Percentiles rank a stretch among this genome's conserved stretches.
phyloP scores from a whole-genome alignment of 1,140 invertebrate genomes.

The Brachionus sp. region DNA sequence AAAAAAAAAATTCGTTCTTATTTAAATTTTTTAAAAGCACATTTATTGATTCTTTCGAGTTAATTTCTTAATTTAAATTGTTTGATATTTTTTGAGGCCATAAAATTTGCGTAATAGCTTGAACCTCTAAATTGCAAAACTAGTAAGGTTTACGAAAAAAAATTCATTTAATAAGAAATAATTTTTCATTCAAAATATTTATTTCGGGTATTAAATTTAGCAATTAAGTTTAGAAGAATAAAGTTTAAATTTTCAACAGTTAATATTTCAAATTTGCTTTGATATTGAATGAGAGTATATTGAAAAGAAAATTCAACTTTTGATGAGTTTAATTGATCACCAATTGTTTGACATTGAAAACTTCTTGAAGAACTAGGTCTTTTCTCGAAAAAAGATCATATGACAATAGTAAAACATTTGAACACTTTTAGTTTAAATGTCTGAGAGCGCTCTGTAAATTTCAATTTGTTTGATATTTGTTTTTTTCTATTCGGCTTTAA shows the following conservation, averaged over 20 bases:
- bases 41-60: not conserved
- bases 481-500: not conserved
- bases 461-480: conserved; percentile 28
- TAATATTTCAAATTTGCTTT: not conserved
- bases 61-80: not conserved
- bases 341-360: conserved; percentile 17
- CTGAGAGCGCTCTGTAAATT: conserved; percentile 5
- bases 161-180: too few relatives aligned
- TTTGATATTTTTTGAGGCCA: not conserved
- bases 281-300: not conserved
- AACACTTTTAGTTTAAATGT: not conserved
- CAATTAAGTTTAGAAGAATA: not conserved
- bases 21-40: not conserved
- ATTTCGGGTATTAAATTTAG: not conserved
- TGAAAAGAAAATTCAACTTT: not conserved
- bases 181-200: not conserved
- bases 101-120: not conserved
- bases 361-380: not conserved
- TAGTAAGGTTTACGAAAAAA: too few relatives aligned
- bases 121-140: too few relatives aligned
- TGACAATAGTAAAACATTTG: not conserved
- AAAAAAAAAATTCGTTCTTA: too few relatives aligned
- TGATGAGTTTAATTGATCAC: conserved; percentile 28
- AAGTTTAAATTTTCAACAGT: not conserved
- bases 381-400: conserved; percentile 17